These are phyloP conservation scores for Drosophila kepulauana DNA, from an alignment of 1,140 invertebrate species.

Conservation along the genomic window DNA sequence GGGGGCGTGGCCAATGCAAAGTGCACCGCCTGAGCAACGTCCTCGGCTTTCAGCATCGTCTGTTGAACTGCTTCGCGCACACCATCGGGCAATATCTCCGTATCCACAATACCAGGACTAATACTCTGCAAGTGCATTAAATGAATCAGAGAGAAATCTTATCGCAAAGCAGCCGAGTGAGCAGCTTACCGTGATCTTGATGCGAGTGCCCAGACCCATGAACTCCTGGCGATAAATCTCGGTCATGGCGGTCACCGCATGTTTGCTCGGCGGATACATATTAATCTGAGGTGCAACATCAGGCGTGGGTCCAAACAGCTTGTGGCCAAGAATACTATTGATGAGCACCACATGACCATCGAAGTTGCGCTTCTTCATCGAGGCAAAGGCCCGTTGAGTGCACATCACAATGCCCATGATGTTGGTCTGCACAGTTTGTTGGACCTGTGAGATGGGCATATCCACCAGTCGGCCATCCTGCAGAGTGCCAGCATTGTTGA, in stretches of 20 bases:
- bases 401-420: slow-evolving; percentile 89
- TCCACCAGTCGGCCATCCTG: slow-evolving; percentile 80
- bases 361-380: slow-evolving; percentile 88
- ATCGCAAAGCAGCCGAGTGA: background rate
- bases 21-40: slow-evolving; percentile 86
- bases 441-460: slow-evolving; percentile 81
- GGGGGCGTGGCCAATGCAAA: slow-evolving; percentile 86
- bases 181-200: slow-evolving; percentile 89
- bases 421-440: slow-evolving; percentile 89
- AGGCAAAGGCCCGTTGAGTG: slow-evolving; percentile 88
- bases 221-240: slow-evolving; percentile 89
- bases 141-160: background rate
- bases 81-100: slow-evolving; percentile 85
- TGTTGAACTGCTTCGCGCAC: slow-evolving; percentile 33
- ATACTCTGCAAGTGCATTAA: slow-evolving; percentile 85
- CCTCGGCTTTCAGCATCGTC: slow-evolving; percentile 80
- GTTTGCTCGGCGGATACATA: slow-evolving; percentile 90
- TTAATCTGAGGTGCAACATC: slow-evolving; percentile 60
- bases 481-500: slow-evolving; percentile 91
- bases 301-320: slow-evolving; percentile 84
- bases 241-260: slow-evolving; percentile 89
- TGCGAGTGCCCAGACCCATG: slow-evolving; percentile 86
- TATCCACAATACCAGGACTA: slow-evolving; percentile 87
- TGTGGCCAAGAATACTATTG: slow-evolving; percentile 88
- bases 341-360: slow-evolving; percentile 91